These are phyloP conservation scores for Limnephilus rhombicus DNA, from an alignment of 2,888 invertebrate genomes.

Conservation along the genomic window DNA sequence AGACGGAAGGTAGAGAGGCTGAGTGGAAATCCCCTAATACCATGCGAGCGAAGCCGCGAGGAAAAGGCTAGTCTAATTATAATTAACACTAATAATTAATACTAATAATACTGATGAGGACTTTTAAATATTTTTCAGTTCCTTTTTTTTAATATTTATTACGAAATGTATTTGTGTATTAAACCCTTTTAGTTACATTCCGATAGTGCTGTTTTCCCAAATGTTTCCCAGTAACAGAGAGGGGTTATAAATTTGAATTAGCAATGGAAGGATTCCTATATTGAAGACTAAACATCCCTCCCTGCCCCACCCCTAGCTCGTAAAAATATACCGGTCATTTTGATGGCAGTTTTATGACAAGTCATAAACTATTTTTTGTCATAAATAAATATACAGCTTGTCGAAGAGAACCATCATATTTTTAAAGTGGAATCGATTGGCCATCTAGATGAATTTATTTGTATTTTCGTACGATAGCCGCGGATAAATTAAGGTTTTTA, in stretches of 20 bases:
- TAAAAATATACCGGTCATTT: slow-evolving; percentile 58
- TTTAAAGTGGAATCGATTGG: not conserved
- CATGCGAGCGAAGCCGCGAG: too few species aligned
- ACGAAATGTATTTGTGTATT: too few species aligned
- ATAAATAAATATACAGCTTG: slow-evolving; percentile 33
- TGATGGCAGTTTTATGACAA: slow-evolving; percentile 59
- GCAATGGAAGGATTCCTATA: slow-evolving; percentile 51
- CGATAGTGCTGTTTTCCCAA: not conserved
- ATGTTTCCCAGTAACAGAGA: not conserved
- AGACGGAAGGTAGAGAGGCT: too few species aligned
- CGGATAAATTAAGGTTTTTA: not conserved
- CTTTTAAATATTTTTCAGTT: too few species aligned
- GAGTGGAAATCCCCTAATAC: too few species aligned
- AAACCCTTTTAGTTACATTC: not conserved
- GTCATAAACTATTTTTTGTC: slow-evolving; percentile 49
- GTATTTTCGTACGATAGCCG: not conserved
- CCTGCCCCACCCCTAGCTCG: slow-evolving; percentile 30
- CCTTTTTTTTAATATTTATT: too few species aligned
- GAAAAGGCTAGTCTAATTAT: too few species aligned
- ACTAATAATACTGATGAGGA: too few species aligned
- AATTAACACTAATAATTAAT: too few species aligned
- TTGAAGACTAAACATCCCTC: slow-evolving; percentile 39
- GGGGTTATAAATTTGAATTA: slow-evolving; percentile 59
- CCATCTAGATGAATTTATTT: not conserved
- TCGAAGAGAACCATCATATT: slow-evolving; percentile 28